Evolutionary conservation across 53 echinoderm and acorn worm genomes (phyloP).

Genomic region (Holothuria scabra): DNA sequence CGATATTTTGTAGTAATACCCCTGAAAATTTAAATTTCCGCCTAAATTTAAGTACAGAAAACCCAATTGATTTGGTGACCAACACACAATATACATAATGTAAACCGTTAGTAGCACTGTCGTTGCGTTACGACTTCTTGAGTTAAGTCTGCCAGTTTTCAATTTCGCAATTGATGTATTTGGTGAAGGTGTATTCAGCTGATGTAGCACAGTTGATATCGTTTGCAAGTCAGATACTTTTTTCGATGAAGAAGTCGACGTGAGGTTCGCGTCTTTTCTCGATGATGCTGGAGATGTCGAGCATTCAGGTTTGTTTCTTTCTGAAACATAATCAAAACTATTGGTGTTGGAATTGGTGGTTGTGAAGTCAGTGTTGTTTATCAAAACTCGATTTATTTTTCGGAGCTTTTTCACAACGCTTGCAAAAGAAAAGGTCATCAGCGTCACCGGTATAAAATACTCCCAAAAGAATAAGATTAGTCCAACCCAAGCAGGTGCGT

Average conservation of each 20-base stretch:
- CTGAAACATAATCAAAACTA: no score
- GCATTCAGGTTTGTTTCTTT: no score
- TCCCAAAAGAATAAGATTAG: conserved; percentile 75
- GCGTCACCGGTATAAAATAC: conserved; percentile 68
- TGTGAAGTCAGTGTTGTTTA: background rate
- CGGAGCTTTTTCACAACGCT: conserved; percentile 55
- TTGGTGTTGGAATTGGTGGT: background rate
- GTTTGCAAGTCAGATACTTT: no score
- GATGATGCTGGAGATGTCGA: no score
- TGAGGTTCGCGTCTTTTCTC: no score
- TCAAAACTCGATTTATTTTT: conserved; percentile 58
- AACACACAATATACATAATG: conserved; percentile 78
- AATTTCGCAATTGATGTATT: no score
- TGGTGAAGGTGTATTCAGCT: no score
- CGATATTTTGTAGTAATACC: conserved; percentile 52
- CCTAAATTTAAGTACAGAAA: conserved; percentile 80
- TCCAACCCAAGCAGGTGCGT: conserved; percentile 46
- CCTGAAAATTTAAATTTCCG: conserved; percentile 54
- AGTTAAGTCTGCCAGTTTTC: background rate
- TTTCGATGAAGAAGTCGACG: no score
- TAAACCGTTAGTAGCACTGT: conserved; percentile 69
- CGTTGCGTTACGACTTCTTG: conserved; percentile 65
- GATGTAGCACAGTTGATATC: no score
- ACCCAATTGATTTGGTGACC: conserved; percentile 83
- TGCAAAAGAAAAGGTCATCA: conserved; percentile 76